These are phyloP conservation scores for Cantharis rustica DNA, from an alignment of 2,888 invertebrate genomes.

Conservation along the genomic window DNA sequence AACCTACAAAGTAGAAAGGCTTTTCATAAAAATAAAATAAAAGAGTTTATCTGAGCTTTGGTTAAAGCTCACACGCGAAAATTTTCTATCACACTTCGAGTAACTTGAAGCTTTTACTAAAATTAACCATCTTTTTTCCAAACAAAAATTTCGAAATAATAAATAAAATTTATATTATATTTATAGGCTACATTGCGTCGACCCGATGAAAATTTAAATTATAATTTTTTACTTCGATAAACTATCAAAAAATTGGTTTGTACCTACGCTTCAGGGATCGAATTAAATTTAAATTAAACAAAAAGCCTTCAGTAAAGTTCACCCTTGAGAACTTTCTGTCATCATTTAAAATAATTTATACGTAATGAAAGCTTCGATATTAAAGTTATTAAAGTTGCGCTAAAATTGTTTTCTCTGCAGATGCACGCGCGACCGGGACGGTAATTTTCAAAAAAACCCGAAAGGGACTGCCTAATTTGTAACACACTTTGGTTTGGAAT, in stretches of 20 bases:
- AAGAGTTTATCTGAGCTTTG: neutral
- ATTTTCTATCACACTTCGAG: neutral
- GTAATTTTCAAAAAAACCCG: neutral
- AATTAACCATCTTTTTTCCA: neutral
- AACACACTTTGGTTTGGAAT: slow-evolving; percentile 16
- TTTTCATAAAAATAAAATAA: neutral
- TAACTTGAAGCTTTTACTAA: neutral
- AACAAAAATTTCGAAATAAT: neutral
- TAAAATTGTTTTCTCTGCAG: neutral
- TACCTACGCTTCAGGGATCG: neutral
- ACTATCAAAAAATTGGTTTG: neutral
- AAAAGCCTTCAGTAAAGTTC: neutral
- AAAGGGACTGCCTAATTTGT: slow-evolving; percentile 22
- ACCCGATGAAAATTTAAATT: neutral
- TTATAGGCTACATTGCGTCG: neutral
- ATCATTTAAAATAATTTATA: neutral
- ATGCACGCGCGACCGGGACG: neutral
- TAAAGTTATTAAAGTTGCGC: neutral
- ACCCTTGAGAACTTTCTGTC: neutral
- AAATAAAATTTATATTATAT: neutral
- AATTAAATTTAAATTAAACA: neutral
- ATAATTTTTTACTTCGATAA: neutral
- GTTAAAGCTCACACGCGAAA: neutral
- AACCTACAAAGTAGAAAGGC: neutral
- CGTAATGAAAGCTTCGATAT: neutral